Evolutionary conservation across 2,888 invertebrate species (phyloP), one percentile per base, ranked within the genome.

Genomic region (Leptopilina drosophilae): DNA sequence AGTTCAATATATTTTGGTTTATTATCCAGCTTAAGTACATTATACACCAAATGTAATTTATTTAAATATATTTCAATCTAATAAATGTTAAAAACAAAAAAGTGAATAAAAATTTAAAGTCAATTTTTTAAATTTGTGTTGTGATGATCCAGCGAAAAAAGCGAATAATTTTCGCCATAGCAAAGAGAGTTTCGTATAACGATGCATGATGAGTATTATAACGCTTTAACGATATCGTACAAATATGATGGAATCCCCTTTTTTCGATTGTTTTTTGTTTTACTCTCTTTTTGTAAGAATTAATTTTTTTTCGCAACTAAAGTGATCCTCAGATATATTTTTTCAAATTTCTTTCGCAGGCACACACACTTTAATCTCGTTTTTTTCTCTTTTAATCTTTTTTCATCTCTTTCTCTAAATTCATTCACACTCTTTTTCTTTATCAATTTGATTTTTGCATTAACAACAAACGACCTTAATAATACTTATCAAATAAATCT

Each of bases 151-250:
- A 59, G 76, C 11, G 14, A 78, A 77, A 76, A 78, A 84, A 79
- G 78, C 78, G 84, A 83, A 80, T 80, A 76, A 59, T 73, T 79
- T 83, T 83, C n/a, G 77, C 81, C 79, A 82, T 84, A 83, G 83
- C 84, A 84, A 87, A 85, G 83, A 83, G 82, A 82, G 85, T 42
- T 42, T 83, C 81, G 81, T 80, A 84, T 82, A 85, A 83, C 80
- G 81, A 82, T 79, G 82, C 82, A 85, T 82, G 83, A 83, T 80
- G 81, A 83, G 85, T 87, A 84, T 81, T 33, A 86, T 83, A 86
- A 83, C 82, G 79, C 83, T 84, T 78, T 82, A 85, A 86, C 83
- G 84, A 83, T 88, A 87, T 86, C 84, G 82, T 86, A 86, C 83
- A 86, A 87, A 87, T 77, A 77, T 78, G 80, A 83, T 82, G 81